phyloP scores from a whole-genome alignment of 2,797 vertebrate species.

The Threskiornis aethiopicus region DNA sequence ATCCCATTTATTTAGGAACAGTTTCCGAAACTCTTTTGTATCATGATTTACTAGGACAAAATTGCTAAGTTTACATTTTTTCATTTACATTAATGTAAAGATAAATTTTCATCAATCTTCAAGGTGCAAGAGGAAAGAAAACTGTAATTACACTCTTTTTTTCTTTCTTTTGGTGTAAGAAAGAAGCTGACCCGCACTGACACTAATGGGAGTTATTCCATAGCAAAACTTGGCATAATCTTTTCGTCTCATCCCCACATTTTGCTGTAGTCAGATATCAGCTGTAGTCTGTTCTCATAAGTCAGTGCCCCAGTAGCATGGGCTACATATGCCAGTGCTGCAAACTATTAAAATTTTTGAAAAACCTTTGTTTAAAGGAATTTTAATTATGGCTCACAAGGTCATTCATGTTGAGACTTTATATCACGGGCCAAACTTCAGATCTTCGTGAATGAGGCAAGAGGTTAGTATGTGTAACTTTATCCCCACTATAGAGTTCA shows the following conservation, averaged over 20 bases:
- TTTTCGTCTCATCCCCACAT: fast-evolving
- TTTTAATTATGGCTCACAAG: conserved; percentile 53
- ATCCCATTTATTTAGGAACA: background rate
- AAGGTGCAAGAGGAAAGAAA: background rate
- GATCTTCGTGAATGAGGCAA: conserved; percentile 48
- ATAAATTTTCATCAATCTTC: background rate
- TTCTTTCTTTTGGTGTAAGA: background rate
- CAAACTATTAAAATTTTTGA: conserved; percentile 31
- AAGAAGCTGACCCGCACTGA: background rate
- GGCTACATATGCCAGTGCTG: background rate
- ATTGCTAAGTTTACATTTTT: background rate
- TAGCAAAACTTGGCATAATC: background rate
- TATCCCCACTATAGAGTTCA: conserved; percentile 23
- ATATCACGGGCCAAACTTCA: conserved; percentile 41
- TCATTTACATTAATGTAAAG: background rate
- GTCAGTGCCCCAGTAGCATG: background rate
- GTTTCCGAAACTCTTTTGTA: background rate
- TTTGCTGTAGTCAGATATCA: background rate
- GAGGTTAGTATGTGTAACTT: conserved; percentile 51
- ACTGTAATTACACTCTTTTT: background rate
- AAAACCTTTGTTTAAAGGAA: conserved; percentile 39
- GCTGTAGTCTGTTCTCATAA: background rate
- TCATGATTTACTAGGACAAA: background rate
- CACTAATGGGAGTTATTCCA: background rate
- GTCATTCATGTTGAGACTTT: conserved; percentile 50